Evolutionary conservation across 2,797 vertebrate genomes (phyloP).

Genomic region (Paedocypris micromegethes): DNA sequence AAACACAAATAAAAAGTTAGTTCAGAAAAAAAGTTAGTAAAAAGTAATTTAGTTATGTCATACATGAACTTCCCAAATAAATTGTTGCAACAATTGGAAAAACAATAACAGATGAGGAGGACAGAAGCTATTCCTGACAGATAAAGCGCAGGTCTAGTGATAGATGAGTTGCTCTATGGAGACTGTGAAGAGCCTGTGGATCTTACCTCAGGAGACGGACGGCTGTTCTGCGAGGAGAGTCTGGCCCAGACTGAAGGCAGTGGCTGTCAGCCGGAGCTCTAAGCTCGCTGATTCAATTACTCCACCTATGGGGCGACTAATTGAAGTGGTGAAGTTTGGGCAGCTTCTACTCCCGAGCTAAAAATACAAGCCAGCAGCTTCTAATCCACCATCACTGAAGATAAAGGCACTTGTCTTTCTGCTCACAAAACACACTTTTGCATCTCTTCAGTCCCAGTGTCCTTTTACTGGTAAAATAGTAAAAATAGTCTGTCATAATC

Average conservation of each 20-base stretch:
- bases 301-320: constrained; percentile 65
- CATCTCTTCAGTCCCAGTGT: constrained; percentile 44
- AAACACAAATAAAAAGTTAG: too few relatives aligned
- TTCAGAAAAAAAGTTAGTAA: too few relatives aligned
- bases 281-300: constrained; percentile 68
- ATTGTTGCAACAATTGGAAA: not conserved
- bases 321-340: constrained; percentile 56
- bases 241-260: constrained; percentile 61
- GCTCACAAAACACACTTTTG: constrained; percentile 34
- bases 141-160: constrained; percentile 2
- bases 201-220: constrained; percentile 79
- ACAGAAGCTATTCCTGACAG: not conserved
- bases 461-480: constrained; percentile 98
- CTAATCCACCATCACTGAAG: constrained; percentile 59
- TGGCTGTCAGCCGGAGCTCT: constrained; percentile 34
- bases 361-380: constrained; percentile 75
- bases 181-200: not conserved
- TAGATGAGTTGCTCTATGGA: constrained; percentile 6
- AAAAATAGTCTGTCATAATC: too few relatives aligned
- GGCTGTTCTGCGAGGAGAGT: constrained; percentile 63
- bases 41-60: too few relatives aligned
- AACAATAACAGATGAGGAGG: not conserved
- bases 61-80: too few relatives aligned
- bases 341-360: constrained; percentile 74
- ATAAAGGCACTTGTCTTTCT: constrained; percentile 70